Evolutionary conservation across 1,140 invertebrate species (phyloP).

Genomic region (Tachypleus tridentatus): DNA sequence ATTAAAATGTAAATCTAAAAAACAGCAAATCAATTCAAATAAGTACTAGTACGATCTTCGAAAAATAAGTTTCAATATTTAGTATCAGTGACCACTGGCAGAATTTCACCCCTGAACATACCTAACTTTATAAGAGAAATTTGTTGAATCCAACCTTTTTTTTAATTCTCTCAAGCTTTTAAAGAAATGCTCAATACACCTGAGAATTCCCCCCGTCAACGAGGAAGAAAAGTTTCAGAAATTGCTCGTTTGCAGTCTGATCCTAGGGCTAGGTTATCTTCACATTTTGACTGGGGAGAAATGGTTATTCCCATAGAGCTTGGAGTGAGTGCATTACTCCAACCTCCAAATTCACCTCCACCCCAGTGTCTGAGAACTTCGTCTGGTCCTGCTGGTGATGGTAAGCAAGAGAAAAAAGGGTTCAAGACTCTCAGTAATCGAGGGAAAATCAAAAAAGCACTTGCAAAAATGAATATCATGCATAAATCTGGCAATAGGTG

Average conservation of each 20-base stretch:
- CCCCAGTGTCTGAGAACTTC: constrained; percentile 33
- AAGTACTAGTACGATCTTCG: too few relatives aligned
- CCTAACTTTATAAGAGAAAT: too few relatives aligned
- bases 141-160: too few relatives aligned
- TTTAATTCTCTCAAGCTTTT: constrained; percentile 5
- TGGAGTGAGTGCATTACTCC: constrained; percentile 11
- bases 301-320: constrained; percentile 16
- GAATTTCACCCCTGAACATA: too few relatives aligned
- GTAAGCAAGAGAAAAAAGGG: constrained; percentile 52
- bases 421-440: constrained; percentile 63
- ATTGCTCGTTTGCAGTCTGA: constrained; percentile 29
- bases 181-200: constrained; percentile 52
- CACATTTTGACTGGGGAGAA: constrained; percentile 28
- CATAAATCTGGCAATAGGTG: constrained; percentile 69
- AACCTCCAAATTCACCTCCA: constrained; percentile 25
- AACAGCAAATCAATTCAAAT: too few relatives aligned
- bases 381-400: constrained; percentile 25
- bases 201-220: constrained; percentile 61
- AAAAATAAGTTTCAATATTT: too few relatives aligned
- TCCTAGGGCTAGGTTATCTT: constrained; percentile 27
- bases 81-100: too few relatives aligned
- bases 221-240: constrained; percentile 40
- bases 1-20: too few relatives aligned
- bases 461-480: constrained; percentile 82
- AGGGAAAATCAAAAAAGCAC: constrained; percentile 66